phyloP scores from a whole-genome alignment of 2,888 invertebrate species.

The Glyphotaelius pellucidus region DNA sequence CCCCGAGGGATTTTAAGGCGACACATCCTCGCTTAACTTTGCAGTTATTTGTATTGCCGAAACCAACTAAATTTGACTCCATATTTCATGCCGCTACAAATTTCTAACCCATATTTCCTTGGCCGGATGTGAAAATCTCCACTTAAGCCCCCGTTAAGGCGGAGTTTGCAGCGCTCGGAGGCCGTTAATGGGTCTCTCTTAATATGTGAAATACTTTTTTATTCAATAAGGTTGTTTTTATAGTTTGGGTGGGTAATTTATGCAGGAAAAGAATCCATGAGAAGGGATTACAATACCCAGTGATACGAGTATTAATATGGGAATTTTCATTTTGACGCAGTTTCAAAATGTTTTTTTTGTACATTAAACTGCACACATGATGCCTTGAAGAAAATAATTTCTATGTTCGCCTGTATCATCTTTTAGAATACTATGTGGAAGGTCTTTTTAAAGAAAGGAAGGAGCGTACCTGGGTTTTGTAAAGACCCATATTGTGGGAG shows the following conservation, averaged over 20 bases:
- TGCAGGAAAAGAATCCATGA: not conserved
- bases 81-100: not conserved
- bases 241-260: not conserved
- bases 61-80: not conserved
- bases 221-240: not conserved
- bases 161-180: not conserved
- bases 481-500: no score
- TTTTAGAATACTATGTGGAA: no score
- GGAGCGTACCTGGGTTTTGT: no score
- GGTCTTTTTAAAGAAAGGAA: no score
- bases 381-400: no score
- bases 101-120: conserved; percentile 4
- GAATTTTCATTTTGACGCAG: no score
- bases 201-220: not conserved
- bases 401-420: no score
- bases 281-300: not conserved
- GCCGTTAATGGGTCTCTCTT: not conserved
- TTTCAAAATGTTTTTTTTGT: no score
- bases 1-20: not conserved
- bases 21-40: conserved; percentile 15
- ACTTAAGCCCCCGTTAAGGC: not conserved
- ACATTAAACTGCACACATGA: no score
- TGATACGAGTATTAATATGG: no score
- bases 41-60: not conserved
- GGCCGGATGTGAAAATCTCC: not conserved